Evolutionary conservation across 1,140 invertebrate genomes (phyloP).

Genomic region (Arctopsyche grandis): DNA sequence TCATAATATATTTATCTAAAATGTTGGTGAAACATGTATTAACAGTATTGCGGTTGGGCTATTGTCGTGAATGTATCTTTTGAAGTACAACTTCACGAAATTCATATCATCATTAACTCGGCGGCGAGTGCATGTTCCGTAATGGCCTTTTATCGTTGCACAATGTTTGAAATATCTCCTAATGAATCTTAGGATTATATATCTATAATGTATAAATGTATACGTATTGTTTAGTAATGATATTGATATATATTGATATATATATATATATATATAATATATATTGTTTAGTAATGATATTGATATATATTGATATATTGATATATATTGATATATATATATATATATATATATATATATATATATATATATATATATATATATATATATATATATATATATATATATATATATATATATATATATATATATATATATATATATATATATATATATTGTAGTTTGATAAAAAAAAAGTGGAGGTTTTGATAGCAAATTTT

Average conservation of each 20-base stretch:
- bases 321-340: no score
- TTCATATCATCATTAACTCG: constrained; percentile 32
- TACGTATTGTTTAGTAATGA: neutral
- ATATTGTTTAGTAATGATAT: no score
- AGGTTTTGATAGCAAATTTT: neutral
- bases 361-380: no score
- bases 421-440: neutral
- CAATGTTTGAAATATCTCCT: neutral
- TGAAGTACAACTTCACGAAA: constrained; percentile 25
- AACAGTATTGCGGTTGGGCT: neutral
- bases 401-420: neutral
- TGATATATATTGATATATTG: no score
- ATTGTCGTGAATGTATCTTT: constrained; percentile 24
- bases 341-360: no score
- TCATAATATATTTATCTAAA: neutral
- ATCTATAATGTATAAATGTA: neutral
- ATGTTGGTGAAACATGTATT: neutral
- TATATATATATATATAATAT: neutral
- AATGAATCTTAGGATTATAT: neutral
- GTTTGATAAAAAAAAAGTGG: neutral
- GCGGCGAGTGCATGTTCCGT: constrained; percentile 6
- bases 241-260: no score
- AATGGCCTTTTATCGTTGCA: constrained; percentile 19
- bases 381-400: no score
- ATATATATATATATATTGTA: neutral